These are phyloP conservation scores for Platygyra sinensis DNA, from an alignment of 64 coral and sea anemone genomes.

Conservation along the genomic window DNA sequence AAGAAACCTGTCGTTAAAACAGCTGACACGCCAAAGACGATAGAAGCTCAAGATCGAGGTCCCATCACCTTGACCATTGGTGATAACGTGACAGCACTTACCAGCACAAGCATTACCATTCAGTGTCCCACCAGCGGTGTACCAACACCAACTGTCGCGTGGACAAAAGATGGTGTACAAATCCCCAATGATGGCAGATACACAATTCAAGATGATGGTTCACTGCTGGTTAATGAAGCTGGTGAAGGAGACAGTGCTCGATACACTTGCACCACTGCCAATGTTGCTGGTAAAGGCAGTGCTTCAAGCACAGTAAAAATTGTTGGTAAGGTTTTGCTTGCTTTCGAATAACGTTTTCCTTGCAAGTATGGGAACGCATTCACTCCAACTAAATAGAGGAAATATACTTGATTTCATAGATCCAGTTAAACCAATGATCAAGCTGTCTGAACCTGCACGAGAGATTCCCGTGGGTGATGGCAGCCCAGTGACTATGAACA, in stretches of 20 bases:
- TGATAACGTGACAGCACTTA: slow-evolving; percentile 56
- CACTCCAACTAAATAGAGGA: too few species aligned
- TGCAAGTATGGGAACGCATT: too few species aligned
- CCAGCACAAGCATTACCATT: slow-evolving; percentile 55
- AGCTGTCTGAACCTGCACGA: background rate
- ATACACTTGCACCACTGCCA: slow-evolving; percentile 36
- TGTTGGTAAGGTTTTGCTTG: background rate
- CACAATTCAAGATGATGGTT: slow-evolving; percentile 27
- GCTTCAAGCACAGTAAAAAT: slow-evolving; percentile 30
- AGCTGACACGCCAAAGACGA: background rate
- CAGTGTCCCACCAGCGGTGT: slow-evolving; percentile 43
- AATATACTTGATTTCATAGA: slow-evolving; percentile 22
- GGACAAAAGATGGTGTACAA: slow-evolving; percentile 44
- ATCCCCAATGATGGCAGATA: slow-evolving; percentile 12
- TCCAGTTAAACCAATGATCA: slow-evolving; percentile 60
- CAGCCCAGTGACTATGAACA: background rate
- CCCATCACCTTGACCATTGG: slow-evolving; percentile 60
- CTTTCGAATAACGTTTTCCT: too few species aligned
- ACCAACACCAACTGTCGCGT: slow-evolving; percentile 51
- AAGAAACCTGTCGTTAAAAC: background rate
- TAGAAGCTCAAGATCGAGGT: slow-evolving; percentile 24
- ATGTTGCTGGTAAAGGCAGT: slow-evolving; percentile 1
- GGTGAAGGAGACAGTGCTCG: slow-evolving; percentile 21
- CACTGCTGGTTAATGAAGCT: slow-evolving; percentile 35
- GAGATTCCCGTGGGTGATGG: background rate